Base-by-base conservation (phyloP, 2,113 vertebrate species). In the Cercopithecus mona region DNA sequence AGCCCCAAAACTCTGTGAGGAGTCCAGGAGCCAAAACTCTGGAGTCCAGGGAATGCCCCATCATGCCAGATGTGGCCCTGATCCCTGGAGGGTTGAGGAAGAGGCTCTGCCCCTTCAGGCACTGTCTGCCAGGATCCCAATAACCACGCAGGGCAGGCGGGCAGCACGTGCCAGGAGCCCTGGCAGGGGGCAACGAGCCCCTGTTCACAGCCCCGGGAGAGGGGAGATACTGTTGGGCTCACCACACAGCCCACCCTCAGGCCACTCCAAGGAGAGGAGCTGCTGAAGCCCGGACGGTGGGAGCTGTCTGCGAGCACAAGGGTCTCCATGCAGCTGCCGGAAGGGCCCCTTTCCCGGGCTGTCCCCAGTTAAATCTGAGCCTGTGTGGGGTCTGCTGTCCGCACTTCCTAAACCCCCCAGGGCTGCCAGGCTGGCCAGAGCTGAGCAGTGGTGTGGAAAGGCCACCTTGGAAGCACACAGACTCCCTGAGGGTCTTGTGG, bases 401-500 rank as follows among this genome's bases (percentile, higher is more conserved):
- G 3, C 9, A 6, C 8, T 23, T 61, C 35, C 55, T 73, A 75
- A 12, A 25, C 52, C 3, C 30, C 20, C 25, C 16, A 35, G 13
- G 40, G 14, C 40, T n/a, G 23, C 10, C 17, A 1, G 68, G 18
- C 4, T 14, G 14, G 72, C 85, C 27, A 18, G 13, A 55, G 35
- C 45, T 27, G 45, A 48, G 23, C 14, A 17, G 16, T 5, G 0
- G 0, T 13, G 6, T n/a, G 57, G 40, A 8, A 38, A 14, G n/a
- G 50, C 48, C 25, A 17, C 5, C 73, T 35, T 16, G 5, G 57
- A 32, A 1, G 1, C 30, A 73, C 72, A 22, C n/a, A 5, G 20
- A 57, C 14, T 32, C 30, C 92, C 23, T 2, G 13, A 9, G 61
- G 52, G 40, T 16, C 30, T 3, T 14, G 12, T 10, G 30, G 10